Base-by-base conservation (phyloP, 2,888 invertebrate species). In the Aphodius sticticus region DNA sequence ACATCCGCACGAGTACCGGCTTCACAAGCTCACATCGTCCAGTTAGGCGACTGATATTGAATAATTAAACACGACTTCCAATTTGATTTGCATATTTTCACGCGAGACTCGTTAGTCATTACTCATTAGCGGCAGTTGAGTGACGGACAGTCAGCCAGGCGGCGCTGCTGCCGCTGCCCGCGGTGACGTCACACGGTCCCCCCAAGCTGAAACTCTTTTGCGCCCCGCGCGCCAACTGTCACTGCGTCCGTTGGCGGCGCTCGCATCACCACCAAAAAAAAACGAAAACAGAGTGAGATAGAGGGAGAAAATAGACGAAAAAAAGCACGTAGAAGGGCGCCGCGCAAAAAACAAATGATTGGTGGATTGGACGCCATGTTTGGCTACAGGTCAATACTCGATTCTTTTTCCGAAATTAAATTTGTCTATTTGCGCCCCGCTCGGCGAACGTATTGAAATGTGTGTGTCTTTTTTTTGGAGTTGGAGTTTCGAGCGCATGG, bases 1-100 rank as follows among this genome's bases (percentile, higher is more conserved):
- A 74, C 36, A 35, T 71, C 35, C 12, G 71, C 71, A 35, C 71
- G 71, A 15, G 15, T 14, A 15, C 71, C 15, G 71, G 71, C 35
- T 35, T 35, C 71, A 16, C 74, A 15, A n/a, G 36, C 35, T 26
- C 37, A 36, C 74, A 26, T n/a, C 71, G 71, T 79, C 72, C 79
- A 69, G 77, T 76, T 79, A 53, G 53, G 71, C 35, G 70, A 70
- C 69, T 76, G 78, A 79, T 81, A 79, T 80, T 80, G 81, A 87
- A 88, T 88, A 88, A 88, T 88, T 89, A 88, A 89, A 89, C 88
- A 88, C 87, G 87, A 88, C 87, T 88, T 89, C 86, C 89, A 89
- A 89, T 89, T 89, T 88, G 89, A 89, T 89, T 89, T 89, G 89
- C 89, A 89, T 89, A 89, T 89, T 89, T 89, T 88, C 88, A 87